These are phyloP conservation scores for Ladona fulva DNA, from an alignment of 1,140 invertebrate species.

Conservation along the genomic window DNA sequence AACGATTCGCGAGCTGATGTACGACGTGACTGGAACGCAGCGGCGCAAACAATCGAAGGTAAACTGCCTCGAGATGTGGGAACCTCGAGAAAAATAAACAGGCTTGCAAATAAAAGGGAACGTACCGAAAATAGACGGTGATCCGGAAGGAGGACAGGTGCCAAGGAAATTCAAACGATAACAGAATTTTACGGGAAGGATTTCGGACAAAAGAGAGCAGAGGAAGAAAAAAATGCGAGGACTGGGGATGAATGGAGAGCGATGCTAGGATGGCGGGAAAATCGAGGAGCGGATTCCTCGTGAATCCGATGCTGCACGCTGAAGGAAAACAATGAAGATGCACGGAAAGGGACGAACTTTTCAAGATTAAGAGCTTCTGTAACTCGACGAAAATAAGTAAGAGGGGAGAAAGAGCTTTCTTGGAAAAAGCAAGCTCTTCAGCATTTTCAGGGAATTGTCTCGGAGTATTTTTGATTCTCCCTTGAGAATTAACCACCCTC, in stretches of 20 bases:
- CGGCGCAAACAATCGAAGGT: too few species aligned
- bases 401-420: not conserved
- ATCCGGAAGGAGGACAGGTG: not conserved
- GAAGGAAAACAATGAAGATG: not conserved
- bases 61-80: too few species aligned
- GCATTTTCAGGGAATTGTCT: too few species aligned
- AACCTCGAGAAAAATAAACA: too few species aligned
- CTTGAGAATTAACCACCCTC: too few species aligned
- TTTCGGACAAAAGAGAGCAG: not conserved
- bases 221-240: not conserved
- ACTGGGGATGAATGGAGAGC: not conserved
- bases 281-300: not conserved
- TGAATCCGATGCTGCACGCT: not conserved
- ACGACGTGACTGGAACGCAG: too few species aligned
- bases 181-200: not conserved
- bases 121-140: not conserved
- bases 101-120: too few species aligned
- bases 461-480: too few species aligned
- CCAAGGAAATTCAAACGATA: slow-evolving; percentile 1
- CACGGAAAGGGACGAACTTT: not conserved
- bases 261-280: not conserved
- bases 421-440: not conserved
- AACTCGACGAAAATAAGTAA: not conserved
- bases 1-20: too few species aligned
- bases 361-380: too few species aligned